Evolutionary conservation across 2,888 invertebrate species (phyloP).

Genomic region (Parnassius apollo): DNA sequence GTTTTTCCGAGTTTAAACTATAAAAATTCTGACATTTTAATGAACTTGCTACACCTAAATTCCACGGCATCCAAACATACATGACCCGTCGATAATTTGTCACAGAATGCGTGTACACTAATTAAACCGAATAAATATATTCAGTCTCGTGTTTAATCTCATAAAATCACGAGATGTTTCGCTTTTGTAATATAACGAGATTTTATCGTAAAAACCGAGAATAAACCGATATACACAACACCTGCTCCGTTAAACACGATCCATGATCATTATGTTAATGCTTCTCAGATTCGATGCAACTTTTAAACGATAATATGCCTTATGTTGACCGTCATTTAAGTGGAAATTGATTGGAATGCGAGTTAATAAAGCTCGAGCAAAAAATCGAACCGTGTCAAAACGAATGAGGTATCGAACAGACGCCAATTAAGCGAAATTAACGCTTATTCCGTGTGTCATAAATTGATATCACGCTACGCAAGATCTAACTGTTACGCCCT

Average conservation of each 20-base stretch:
- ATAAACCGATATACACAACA: slow-evolving; percentile 75
- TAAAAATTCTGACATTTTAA: neutral
- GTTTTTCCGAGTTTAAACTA: too few species aligned
- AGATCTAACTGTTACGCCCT: slow-evolving; percentile 70
- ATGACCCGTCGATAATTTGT: slow-evolving; percentile 16
- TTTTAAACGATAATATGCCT: slow-evolving; percentile 52
- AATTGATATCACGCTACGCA: slow-evolving; percentile 72
- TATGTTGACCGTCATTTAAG: slow-evolving; percentile 46
- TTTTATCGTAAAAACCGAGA: slow-evolving; percentile 77
- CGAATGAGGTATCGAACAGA: slow-evolving; percentile 64
- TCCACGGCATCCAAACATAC: slow-evolving; percentile 1
- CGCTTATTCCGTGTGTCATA: slow-evolving; percentile 72
- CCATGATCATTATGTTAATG: slow-evolving; percentile 77
- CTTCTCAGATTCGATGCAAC: slow-evolving; percentile 54
- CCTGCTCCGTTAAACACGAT: slow-evolving; percentile 76
- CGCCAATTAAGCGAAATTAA: slow-evolving; percentile 76
- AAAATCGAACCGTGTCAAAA: slow-evolving; percentile 62
- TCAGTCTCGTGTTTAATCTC: slow-evolving; percentile 52
- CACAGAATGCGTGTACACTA: slow-evolving; percentile 25
- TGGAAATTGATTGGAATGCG: slow-evolving; percentile 46
- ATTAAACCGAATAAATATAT: slow-evolving; percentile 29
- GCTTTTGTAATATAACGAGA: slow-evolving; percentile 71
- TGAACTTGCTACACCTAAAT: slow-evolving; percentile 15
- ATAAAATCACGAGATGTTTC: slow-evolving; percentile 57
- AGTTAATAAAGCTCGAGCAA: slow-evolving; percentile 46